These are phyloP conservation scores for Tortricodes alternella DNA, from an alignment of 2,888 invertebrate genomes.

Conservation along the genomic window DNA sequence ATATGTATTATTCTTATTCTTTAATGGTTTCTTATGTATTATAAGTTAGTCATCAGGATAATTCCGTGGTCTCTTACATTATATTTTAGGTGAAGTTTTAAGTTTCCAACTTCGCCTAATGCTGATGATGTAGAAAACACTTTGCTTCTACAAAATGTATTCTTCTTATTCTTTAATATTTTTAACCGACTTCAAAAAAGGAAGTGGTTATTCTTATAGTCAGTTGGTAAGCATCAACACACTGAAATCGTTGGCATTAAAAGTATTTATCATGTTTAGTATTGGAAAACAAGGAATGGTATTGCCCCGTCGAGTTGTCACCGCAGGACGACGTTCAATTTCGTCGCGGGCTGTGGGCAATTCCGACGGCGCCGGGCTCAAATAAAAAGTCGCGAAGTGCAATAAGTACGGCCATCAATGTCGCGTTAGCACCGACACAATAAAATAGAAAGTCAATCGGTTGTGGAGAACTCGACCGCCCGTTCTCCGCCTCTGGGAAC, in stretches of 20 bases:
- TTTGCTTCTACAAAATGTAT: no score
- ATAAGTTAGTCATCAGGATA: no score
- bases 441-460: slow-evolving; percentile 77
- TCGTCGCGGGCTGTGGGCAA: slow-evolving; percentile 54
- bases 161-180: no score
- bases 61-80: no score
- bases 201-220: no score
- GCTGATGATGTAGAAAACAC: no score
- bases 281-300: slow-evolving; percentile 26
- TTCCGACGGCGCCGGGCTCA: slow-evolving; percentile 49
- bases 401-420: slow-evolving; percentile 78
- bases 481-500: slow-evolving; percentile 22
- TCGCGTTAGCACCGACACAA: slow-evolving; percentile 76
- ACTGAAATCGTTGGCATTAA: slow-evolving; percentile 17
- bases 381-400: slow-evolving; percentile 69
- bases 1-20: no score
- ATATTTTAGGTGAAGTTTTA: no score
- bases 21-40: no score
- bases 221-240: slow-evolving; percentile 52
- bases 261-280: slow-evolving; percentile 7
- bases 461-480: slow-evolving; percentile 42
- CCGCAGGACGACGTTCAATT: slow-evolving; percentile 55
- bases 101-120: no score
- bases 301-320: slow-evolving; percentile 42
- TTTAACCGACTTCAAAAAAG: no score